These are phyloP conservation scores for Oedothorax gibbosus DNA, from an alignment of 1,140 invertebrate genomes.

Conservation along the genomic window DNA sequence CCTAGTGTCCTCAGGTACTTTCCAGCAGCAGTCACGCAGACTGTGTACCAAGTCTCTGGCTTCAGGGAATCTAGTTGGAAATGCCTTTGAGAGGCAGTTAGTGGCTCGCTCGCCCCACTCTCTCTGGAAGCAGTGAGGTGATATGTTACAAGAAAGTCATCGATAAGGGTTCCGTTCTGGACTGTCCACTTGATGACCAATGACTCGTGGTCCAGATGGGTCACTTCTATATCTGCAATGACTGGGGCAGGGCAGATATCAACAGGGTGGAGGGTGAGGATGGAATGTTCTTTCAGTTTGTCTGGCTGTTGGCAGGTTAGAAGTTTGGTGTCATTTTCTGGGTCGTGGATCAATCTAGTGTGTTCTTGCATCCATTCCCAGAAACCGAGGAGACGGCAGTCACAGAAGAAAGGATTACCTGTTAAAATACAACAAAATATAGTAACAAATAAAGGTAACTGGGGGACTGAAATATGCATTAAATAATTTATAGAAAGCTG, in stretches of 20 bases:
- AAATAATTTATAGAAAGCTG: too few species aligned
- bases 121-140: constrained; percentile 76
- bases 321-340: constrained; percentile 63
- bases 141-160: constrained; percentile 87
- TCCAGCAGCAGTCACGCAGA: constrained; percentile 86
- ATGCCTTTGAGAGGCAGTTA: constrained; percentile 76
- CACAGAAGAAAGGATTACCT: constrained; percentile 87
- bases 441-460: neutral
- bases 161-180: constrained; percentile 85
- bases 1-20: constrained; percentile 72
- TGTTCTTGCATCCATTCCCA: constrained; percentile 91
- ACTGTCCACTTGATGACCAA: constrained; percentile 89
- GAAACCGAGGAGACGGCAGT: constrained; percentile 84
- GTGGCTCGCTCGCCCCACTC: constrained; percentile 69
- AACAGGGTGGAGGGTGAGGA: constrained; percentile 81
- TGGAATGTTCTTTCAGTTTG: constrained; percentile 79
- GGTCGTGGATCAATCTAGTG: constrained; percentile 74
- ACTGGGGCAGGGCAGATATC: constrained; percentile 85
- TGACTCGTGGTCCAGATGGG: constrained; percentile 89
- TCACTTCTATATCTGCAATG: constrained; percentile 83
- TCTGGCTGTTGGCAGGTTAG: constrained; percentile 83
- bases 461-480: too few species aligned
- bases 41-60: constrained; percentile 82
- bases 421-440: constrained; percentile 65
- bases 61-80: constrained; percentile 79